These are phyloP conservation scores for Triplophysa rosa DNA, from an alignment of 2,113 vertebrate species.

Conservation along the genomic window DNA sequence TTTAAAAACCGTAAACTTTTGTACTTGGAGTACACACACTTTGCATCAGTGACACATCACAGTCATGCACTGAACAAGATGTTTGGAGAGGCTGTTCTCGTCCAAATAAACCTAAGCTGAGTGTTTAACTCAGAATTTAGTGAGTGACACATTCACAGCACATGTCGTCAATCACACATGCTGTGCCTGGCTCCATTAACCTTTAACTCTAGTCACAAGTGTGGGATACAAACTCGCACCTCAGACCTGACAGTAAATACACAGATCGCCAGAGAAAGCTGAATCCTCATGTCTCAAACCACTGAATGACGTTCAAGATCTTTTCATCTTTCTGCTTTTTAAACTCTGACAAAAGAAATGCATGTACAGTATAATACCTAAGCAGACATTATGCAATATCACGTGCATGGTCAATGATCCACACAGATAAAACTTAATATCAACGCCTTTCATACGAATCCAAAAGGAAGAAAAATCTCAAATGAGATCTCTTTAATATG, in stretches of 20 bases:
- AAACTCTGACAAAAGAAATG: too few relatives aligned
- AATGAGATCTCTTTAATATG: too few relatives aligned
- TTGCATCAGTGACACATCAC: not conserved
- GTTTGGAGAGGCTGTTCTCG: not conserved
- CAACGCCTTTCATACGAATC: too few relatives aligned
- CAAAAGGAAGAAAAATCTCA: too few relatives aligned
- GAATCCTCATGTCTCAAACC: not conserved
- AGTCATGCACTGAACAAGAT: not conserved
- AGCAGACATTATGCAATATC: too few relatives aligned
- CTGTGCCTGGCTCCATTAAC: constrained; percentile 26
- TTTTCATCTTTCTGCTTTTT: too few relatives aligned
- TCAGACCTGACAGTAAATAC: constrained; percentile 15
- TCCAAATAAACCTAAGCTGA: not conserved
- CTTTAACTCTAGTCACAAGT: constrained; percentile 36
- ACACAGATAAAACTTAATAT: too few relatives aligned
- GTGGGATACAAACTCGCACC: constrained; percentile 13
- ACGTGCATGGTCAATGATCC: too few relatives aligned
- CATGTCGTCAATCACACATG: constrained; percentile 43
- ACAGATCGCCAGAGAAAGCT: not conserved
- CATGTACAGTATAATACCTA: too few relatives aligned
- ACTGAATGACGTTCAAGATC: not conserved
- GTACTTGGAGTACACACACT: not conserved
- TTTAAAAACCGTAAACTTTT: not conserved
- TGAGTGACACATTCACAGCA: constrained; percentile 37
- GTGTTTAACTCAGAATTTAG: constrained; percentile 6